Evolutionary conservation across 2,888 invertebrate genomes (phyloP), one percentile per base, ranked within the genome.

Genomic region (Tholera decimalis): DNA sequence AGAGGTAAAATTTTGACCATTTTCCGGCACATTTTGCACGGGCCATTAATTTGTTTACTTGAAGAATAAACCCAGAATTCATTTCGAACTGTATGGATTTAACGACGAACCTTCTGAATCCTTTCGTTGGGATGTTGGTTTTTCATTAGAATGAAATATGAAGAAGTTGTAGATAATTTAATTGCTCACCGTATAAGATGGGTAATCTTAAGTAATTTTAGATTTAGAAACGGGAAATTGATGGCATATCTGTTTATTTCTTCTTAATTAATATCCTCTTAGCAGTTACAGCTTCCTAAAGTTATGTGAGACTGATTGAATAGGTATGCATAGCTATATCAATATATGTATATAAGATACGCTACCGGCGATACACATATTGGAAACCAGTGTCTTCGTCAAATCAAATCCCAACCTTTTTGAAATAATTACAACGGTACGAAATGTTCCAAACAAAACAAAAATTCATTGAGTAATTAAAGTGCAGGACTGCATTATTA

Each of bases 1-100:
- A 79, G 80, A 85, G 79, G 78, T 76, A 78, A 73, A 76, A 81
- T 77, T 85, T 83, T 64, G 77, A 75, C 67, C 80, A 85, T 86
- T 86, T 87, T 76, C 77, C 77, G 83, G 79, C 63, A 70, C 57
- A 77, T 85, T 85, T 74, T 78, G 69, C 79, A 87, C 60, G 83
- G 82, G 63, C 79, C 76, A 70, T 85, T 84, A 82, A 57, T 78
- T 63, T 82, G 73, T 79, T 81, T 82, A 74, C 73, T 72, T 69
- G 73, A 59, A 57, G 18, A 41, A 49, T 33, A 26, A 26, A n/a
- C 8, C 11, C 2, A 9, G 26, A 53, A 59, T 18, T 39, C 0
- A 65, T 46, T 74, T 65, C 56, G 18, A 56, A 39, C 66, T 61
- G 49, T 76, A 49, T 43, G 3, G 0, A 3, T 9, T 11, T 2